Evolutionary conservation across 2,113 vertebrate species (phyloP), one percentile per base, ranked within the genome.

Genomic region (Cettia cetti): DNA sequence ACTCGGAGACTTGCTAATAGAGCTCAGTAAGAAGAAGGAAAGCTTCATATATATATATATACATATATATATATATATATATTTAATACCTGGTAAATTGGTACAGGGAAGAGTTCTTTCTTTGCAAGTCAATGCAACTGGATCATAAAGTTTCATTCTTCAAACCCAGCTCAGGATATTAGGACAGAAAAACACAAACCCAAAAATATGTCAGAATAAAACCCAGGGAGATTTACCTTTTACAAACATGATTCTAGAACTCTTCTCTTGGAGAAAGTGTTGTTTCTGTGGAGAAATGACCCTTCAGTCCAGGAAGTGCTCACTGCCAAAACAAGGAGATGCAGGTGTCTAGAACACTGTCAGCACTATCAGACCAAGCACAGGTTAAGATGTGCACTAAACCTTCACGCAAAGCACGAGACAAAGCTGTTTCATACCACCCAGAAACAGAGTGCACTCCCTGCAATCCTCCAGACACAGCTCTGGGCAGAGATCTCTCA

Each of bases 391-490:
- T 7, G 9, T 60, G 61, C 35, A 39, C 35, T 40, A 68, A 87
- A 30, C 22, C 14, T 37, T 37, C 30, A 42, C 4, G 28, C 26
- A 59, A 42, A 84, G 26, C 39, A 11, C 2, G 19, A 72, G 39
- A 20, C 16, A 64, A 26, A 27, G 18, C 33, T 49, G 28, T 63
- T 64, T 45, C 39, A n/a, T 11, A 9, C 20, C 7, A 15, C 28
- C 13, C 28, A 72, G 68, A 42, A 42, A 44, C 9, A 37, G 30
- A 68, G 24, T 3, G 24, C 44, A n/a, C 33, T 85, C 37, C 52
- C 4, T 69, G 27, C 31, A 31, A 3, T 11, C 64, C 90, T 65
- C 37, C 37, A 69, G 45, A 37, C 0, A 0, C 2, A 65, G 54
- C 50, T 72, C 30, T 50, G 31, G 30, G 22, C 2, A 1, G 33